Evolutionary conservation across 2,113 vertebrate genomes (phyloP).

Genomic region (Romanogobio albipinnatus): DNA sequence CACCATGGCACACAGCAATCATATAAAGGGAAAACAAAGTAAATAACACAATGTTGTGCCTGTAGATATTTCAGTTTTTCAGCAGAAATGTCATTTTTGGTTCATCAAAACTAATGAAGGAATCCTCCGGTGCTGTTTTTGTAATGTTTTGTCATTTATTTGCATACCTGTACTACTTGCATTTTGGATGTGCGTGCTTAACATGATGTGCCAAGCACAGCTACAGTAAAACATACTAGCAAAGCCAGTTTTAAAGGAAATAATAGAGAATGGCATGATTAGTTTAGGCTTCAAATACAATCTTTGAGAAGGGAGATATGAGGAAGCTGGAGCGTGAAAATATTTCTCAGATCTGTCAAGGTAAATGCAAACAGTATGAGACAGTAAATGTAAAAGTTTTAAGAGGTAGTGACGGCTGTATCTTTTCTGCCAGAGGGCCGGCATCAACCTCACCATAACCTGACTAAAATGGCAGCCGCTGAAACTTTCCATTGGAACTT

Average conservation of each 20-base stretch:
- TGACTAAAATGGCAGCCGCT: constrained; percentile 16
- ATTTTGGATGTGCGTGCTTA: not conserved
- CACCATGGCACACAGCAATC: not conserved
- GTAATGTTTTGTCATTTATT: not conserved
- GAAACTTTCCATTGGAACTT: constrained; percentile 58
- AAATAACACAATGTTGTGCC: not conserved
- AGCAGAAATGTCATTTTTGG: not conserved
- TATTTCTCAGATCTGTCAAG: constrained; percentile 44
- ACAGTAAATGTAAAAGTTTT: constrained; percentile 15
- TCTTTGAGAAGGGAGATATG: not conserved
- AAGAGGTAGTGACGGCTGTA: constrained; percentile 10
- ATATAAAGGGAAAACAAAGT: not conserved
- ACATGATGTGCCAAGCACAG: not conserved
- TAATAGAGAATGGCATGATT: not conserved
- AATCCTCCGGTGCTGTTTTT: not conserved
- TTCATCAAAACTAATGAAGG: not conserved
- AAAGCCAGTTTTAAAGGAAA: not conserved
- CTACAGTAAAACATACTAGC: not conserved
- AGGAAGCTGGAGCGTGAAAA: constrained; percentile 31
- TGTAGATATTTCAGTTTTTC: not conserved
- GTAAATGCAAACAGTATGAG: constrained; percentile 22
- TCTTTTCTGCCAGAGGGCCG: constrained; percentile 29
- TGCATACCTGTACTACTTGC: not conserved
- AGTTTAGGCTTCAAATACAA: constrained; percentile 8
- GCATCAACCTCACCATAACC: constrained; percentile 43